Evolutionary conservation across 2,888 invertebrate genomes (phyloP).

Genomic region (Conus canariensis): DNA sequence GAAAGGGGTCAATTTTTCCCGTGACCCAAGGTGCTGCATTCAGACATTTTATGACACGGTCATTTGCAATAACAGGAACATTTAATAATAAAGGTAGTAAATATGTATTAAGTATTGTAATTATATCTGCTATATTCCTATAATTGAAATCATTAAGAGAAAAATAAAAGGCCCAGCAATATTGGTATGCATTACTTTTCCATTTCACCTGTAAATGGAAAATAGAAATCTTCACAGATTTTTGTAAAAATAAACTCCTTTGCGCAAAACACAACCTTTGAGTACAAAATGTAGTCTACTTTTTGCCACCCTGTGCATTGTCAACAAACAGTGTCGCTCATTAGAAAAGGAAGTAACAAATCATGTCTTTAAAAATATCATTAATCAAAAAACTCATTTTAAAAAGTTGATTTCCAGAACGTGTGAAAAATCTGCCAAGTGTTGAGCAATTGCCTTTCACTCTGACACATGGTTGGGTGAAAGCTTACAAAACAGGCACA

Average conservation of each 20-base stretch:
- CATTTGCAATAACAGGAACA: neutral
- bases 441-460: constrained; percentile 14
- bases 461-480: neutral
- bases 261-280: neutral
- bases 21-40: constrained; percentile 22
- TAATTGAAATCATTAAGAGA: neutral
- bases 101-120: neutral
- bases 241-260: too few species aligned
- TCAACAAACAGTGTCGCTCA: neutral
- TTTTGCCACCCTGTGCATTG: neutral
- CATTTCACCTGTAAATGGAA: neutral
- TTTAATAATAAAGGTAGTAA: neutral
- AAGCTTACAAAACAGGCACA: neutral
- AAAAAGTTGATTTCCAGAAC: neutral
- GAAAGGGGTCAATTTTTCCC: neutral
- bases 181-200: neutral
- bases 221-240: neutral
- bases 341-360: neutral
- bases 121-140: neutral
- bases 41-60: neutral
- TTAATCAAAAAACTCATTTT: neutral
- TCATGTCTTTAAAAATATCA: neutral
- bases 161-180: too few species aligned
- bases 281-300: neutral
- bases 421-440: neutral